Evolutionary conservation across 2,113 vertebrate genomes (phyloP).

Genomic region (Sebastes schlegelii): DNA sequence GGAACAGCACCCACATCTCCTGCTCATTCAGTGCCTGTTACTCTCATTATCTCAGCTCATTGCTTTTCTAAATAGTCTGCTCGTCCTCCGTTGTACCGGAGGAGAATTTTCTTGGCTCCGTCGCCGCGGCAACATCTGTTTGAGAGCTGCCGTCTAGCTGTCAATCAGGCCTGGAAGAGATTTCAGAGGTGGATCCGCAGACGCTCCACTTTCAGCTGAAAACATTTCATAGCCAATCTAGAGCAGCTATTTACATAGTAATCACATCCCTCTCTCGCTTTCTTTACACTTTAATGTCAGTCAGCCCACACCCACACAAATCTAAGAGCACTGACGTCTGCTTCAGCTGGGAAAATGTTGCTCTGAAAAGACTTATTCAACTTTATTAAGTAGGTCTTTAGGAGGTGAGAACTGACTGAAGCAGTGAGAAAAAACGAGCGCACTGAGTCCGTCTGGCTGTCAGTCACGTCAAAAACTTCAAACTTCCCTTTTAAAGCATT

Average conservation of each 20-base stretch:
- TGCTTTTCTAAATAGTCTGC: slow-evolving; percentile 40
- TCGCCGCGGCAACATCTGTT: slow-evolving; percentile 60
- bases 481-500: slow-evolving; percentile 41
- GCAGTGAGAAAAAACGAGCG: background rate
- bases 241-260: slow-evolving; percentile 49
- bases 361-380: slow-evolving; percentile 50
- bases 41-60: slow-evolving; percentile 22
- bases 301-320: slow-evolving; percentile 10
- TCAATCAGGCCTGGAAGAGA: slow-evolving; percentile 63
- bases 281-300: slow-evolving; percentile 43
- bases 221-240: background rate
- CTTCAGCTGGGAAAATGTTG: slow-evolving; percentile 36
- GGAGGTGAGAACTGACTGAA: slow-evolving; percentile 34
- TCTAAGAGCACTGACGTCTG: background rate
- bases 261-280: slow-evolving; percentile 33
- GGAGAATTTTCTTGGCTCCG: slow-evolving; percentile 22
- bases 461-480: slow-evolving; percentile 38
- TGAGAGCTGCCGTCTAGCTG: slow-evolving; percentile 47
- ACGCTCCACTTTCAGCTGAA: slow-evolving; percentile 30
- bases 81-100: slow-evolving; percentile 27
- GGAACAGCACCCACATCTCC: slow-evolving; percentile 26
- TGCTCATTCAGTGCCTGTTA: slow-evolving; percentile 25
- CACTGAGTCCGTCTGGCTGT: slow-evolving; percentile 14
- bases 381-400: slow-evolving; percentile 34
- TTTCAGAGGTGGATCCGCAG: slow-evolving; percentile 38